Evolutionary conservation across 2,797 vertebrate genomes (phyloP).

Genomic region (Siniperca obscura): DNA sequence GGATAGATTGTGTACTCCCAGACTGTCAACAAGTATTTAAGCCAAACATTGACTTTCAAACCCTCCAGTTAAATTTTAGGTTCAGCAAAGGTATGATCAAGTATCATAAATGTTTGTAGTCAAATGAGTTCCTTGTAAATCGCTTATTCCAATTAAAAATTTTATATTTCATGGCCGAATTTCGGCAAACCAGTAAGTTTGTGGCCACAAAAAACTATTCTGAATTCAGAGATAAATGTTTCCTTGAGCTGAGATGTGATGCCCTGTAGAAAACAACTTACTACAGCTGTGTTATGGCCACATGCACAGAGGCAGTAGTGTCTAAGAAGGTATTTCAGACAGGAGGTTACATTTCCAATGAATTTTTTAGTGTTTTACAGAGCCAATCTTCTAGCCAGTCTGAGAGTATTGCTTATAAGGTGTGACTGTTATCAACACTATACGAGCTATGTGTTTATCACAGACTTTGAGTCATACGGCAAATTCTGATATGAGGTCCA

Average conservation of each 20-base stretch:
- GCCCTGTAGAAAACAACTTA: constrained; percentile 33
- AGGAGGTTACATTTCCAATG: constrained; percentile 60
- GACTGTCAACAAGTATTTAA: constrained; percentile 52
- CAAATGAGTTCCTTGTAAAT: constrained; percentile 36
- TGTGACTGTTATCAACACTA: constrained; percentile 54
- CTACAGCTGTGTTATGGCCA: constrained; percentile 39
- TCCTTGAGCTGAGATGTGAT: constrained; percentile 50
- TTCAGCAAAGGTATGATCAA: constrained; percentile 31
- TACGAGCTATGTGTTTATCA: constrained; percentile 63
- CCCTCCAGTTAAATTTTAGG: constrained; percentile 44
- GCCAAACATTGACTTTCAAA: constrained; percentile 55
- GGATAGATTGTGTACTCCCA: constrained; percentile 52
- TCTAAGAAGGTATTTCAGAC: constrained; percentile 55
- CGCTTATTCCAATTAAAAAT: constrained; percentile 23
- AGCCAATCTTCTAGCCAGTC: constrained; percentile 55
- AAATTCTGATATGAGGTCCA: constrained; percentile 54
- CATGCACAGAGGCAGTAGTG: constrained; percentile 23
- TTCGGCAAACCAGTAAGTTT: constrained; percentile 3
- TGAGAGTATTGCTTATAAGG: constrained; percentile 54
- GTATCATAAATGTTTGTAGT: constrained; percentile 36
- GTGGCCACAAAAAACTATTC: background rate
- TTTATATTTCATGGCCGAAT: constrained; percentile 10
- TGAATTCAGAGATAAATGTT: constrained; percentile 36
- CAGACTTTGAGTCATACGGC: constrained; percentile 56
- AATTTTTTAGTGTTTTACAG: constrained; percentile 59